phyloP scores from a whole-genome alignment of 2,797 vertebrate species.

The Schizopygopsis malacanthus region DNA sequence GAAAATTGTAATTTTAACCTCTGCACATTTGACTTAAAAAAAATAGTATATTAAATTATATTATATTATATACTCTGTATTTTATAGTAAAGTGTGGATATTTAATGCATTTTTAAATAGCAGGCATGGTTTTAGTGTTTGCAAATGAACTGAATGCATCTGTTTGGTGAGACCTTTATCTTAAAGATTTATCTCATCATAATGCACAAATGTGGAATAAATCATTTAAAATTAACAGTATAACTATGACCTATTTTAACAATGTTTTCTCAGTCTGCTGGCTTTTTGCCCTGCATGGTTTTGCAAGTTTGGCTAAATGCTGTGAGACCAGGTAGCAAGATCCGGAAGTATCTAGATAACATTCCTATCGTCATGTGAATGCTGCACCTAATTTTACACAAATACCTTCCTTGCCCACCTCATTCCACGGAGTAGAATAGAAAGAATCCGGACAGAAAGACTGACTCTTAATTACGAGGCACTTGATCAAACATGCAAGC shows the following conservation, averaged over 20 bases:
- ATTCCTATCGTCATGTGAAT: slow-evolving; percentile 11
- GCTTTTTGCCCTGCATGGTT: not conserved
- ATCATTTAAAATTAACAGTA: not conserved
- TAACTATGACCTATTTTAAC: not conserved
- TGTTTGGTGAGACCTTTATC: not conserved
- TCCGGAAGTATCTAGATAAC: slow-evolving; percentile 17
- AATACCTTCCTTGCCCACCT: slow-evolving; percentile 22
- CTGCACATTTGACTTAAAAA: not conserved
- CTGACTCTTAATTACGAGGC: slow-evolving; percentile 14
- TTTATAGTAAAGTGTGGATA: not conserved
- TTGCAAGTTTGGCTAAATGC: not conserved
- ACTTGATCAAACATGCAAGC: slow-evolving; percentile 28
- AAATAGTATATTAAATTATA: not conserved
- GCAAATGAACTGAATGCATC: not conserved
- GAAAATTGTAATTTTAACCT: not conserved
- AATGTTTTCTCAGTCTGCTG: not conserved
- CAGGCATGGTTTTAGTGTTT: not conserved
- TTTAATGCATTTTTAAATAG: not conserved
- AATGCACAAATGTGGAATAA: not conserved
- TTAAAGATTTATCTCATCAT: not conserved
- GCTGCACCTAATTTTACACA: slow-evolving; percentile 36
- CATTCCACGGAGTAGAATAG: not conserved
- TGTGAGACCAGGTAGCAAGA: too few species aligned
- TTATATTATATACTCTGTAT: not conserved
- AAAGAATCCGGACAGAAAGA: slow-evolving; percentile 10